Evolutionary conservation across 2,113 vertebrate species (phyloP).

Genomic region (Strix aluco): DNA sequence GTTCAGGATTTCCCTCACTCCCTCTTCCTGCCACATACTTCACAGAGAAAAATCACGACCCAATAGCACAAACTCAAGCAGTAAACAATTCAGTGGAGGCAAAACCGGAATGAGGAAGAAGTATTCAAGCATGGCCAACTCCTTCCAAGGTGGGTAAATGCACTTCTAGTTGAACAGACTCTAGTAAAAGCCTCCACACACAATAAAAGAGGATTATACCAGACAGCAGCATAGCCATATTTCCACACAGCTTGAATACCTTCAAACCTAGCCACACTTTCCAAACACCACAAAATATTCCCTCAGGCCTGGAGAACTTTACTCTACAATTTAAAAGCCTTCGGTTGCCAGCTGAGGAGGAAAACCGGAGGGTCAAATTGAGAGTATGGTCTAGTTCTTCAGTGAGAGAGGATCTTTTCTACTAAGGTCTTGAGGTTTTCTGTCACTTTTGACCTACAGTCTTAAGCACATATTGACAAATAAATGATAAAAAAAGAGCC

Average conservation of each 20-base stretch:
- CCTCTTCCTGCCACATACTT: neutral
- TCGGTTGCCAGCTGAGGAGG: conserved; percentile 49
- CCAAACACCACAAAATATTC: conserved; percentile 73
- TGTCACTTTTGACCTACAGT: neutral
- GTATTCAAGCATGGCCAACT: neutral
- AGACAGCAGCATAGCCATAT: neutral
- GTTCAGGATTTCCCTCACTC: conserved; percentile 19
- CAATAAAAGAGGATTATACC: conserved; percentile 25
- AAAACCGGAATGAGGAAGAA: neutral
- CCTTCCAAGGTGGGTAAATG: neutral
- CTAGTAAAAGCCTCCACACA: neutral
- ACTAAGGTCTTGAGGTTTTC: neutral
- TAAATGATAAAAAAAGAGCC: neutral
- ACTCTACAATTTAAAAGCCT: conserved; percentile 70
- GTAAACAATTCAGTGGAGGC: neutral
- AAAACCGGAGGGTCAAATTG: neutral
- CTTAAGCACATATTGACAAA: neutral
- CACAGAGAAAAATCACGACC: neutral
- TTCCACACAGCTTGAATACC: conserved; percentile 38
- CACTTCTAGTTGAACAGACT: neutral
- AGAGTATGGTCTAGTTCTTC: neutral
- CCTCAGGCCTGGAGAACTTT: conserved; percentile 51
- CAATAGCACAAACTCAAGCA: neutral
- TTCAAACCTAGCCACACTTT: conserved; percentile 61
- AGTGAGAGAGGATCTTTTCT: neutral